A percentile compares a stretch with the other conserved stretches of the same genome.
Conservation (phyloP, 1,140 invertebrate genomes). For the Trissolcus basalis region DNA sequence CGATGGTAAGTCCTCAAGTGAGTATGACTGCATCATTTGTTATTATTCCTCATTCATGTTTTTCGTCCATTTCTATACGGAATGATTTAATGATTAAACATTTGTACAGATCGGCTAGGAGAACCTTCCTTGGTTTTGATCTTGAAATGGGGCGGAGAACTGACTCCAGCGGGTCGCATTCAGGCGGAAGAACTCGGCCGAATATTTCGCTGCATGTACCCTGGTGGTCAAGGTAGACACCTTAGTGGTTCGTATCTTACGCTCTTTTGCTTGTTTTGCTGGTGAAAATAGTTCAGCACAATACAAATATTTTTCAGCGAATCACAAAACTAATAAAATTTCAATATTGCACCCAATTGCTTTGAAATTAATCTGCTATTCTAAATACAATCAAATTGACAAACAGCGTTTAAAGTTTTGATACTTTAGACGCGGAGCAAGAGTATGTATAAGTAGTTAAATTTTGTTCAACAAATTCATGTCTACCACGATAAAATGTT, state of each 20-base stretch:
- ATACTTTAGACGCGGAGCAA: too few species aligned
- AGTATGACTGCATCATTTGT: conserved; percentile 38
- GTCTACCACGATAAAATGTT: too few species aligned
- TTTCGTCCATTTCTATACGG: too few species aligned
- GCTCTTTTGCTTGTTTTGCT: conserved; percentile 74
- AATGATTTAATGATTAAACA: too few species aligned
- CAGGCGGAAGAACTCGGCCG: conserved; percentile 98
- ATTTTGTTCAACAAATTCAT: too few species aligned
- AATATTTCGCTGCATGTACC: conserved; percentile 99
- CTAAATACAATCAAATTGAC: too few species aligned
- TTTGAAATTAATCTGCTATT: conserved; percentile 26
- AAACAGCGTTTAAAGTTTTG: too few species aligned
- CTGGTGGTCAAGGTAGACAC: conserved; percentile 90
- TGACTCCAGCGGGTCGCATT: conserved; percentile 97
- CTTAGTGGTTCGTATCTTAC: conserved; percentile 81
- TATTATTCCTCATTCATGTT: too few species aligned
- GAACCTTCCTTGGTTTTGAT: conserved; percentile 96
- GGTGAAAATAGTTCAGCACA: conserved; percentile 54
- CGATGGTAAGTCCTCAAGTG: conserved; percentile 83
- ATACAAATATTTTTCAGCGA: conserved; percentile 52
- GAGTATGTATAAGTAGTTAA: too few species aligned
- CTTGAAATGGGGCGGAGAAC: conserved; percentile 99
- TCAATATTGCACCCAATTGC: conserved; percentile 42
- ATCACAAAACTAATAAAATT: conserved; percentile 35
- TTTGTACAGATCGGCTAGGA: conserved; percentile 82